Evolutionary conservation across 2,797 vertebrate species (phyloP).

Genomic region (Cyclura pinguis): DNA sequence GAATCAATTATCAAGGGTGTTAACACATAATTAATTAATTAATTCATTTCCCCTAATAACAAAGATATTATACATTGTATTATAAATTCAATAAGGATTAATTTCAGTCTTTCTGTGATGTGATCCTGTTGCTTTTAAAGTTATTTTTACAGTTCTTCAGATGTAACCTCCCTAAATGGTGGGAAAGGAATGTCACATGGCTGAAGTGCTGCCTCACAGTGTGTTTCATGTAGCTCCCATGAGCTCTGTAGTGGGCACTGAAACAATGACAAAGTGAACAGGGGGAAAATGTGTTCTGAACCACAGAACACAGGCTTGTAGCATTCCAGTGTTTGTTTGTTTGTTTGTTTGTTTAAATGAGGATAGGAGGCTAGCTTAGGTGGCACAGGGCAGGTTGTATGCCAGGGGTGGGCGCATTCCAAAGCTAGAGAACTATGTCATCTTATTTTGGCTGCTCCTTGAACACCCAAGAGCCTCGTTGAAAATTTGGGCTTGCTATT

Average conservation of each 20-base stretch:
- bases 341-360: background rate
- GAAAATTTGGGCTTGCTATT: no score
- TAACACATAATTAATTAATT: background rate
- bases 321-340: background rate
- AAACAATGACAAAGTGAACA: background rate
- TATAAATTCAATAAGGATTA: background rate
- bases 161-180: background rate
- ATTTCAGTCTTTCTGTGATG: background rate
- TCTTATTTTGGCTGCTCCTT: no score
- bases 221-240: background rate
- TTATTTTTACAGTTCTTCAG: background rate
- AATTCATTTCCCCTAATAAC: background rate
- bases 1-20: background rate
- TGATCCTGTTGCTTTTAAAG: background rate
- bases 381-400: background rate
- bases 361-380: background rate
- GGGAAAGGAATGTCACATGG: background rate
- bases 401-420: background rate
- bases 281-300: background rate
- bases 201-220: background rate
- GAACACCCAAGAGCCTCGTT: no score
- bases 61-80: background rate
- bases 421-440: no score
- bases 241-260: background rate
- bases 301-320: background rate